Conservation (phyloP, 1,140 invertebrate genomes). For the Brachionus calyciflorus region DNA sequence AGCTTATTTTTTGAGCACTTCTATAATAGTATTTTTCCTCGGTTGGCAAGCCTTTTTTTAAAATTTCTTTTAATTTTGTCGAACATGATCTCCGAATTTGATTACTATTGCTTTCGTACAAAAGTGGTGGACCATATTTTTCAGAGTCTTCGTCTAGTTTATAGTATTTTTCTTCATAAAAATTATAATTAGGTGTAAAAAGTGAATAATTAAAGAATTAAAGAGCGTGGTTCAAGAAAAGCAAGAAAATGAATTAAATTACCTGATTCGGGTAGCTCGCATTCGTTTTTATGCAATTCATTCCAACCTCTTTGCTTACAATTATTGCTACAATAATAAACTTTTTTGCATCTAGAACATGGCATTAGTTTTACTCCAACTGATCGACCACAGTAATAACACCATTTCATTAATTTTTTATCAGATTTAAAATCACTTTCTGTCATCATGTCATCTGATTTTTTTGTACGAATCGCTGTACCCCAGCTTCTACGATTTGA, state of each 20-base stretch:
- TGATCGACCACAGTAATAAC: slow-evolving; percentile 60
- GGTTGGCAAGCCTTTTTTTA: neutral
- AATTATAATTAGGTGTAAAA: too few relatives aligned
- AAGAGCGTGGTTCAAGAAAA: too few relatives aligned
- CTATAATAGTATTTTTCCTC: slow-evolving; percentile 20
- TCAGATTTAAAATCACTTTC: neutral
- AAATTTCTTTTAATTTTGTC: slow-evolving; percentile 30
- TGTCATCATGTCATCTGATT: neutral
- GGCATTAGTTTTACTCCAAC: slow-evolving; percentile 56
- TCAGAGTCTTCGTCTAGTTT: slow-evolving; percentile 17
- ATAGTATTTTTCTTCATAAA: neutral
- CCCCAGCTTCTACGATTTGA: neutral
- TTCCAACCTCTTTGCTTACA: slow-evolving; percentile 61
- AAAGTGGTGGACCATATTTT: slow-evolving; percentile 22
- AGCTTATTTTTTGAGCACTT: slow-evolving; percentile 24
- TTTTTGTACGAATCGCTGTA: neutral
- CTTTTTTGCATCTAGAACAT: slow-evolving; percentile 60
- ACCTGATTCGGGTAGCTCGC: slow-evolving; percentile 46
- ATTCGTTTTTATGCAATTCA: slow-evolving; percentile 58
- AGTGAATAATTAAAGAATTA: neutral
- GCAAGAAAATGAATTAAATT: too few relatives aligned
- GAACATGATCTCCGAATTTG: neutral
- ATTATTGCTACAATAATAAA: slow-evolving; percentile 61
- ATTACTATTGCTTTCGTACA: neutral
- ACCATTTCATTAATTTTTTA: slow-evolving; percentile 48